phyloP scores from a whole-genome alignment of 1,140 invertebrate species.

The Heliconius himera region DNA sequence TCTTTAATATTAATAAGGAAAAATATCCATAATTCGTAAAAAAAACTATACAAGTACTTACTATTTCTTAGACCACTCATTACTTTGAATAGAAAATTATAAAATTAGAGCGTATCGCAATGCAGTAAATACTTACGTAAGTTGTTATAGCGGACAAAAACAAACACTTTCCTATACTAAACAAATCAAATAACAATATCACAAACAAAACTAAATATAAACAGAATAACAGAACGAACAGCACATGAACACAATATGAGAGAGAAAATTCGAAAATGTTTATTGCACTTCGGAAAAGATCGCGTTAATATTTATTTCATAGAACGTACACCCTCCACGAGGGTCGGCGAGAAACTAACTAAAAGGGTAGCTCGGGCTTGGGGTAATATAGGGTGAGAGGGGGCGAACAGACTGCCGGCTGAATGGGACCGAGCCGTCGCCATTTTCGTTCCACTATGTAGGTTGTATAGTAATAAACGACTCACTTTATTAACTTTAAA shows the following conservation, averaged over 20 bases:
- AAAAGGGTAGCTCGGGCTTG: slow-evolving; percentile 47
- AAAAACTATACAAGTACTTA: not conserved
- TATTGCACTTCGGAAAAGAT: slow-evolving; percentile 74
- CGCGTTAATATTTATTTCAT: slow-evolving; percentile 43
- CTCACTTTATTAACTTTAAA: slow-evolving; percentile 50
- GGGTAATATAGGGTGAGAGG: slow-evolving; percentile 58
- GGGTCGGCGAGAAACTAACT: slow-evolving; percentile 56
- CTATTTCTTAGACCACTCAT: not conserved
- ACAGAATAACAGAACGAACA: slow-evolving; percentile 37
- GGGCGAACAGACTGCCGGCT: slow-evolving; percentile 46
- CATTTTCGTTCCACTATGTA: slow-evolving; percentile 47
- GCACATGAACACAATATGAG: slow-evolving; percentile 49
- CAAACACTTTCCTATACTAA: slow-evolving; percentile 51
- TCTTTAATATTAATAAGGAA: not conserved
- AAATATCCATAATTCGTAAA: not conserved
- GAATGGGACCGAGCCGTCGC: slow-evolving; percentile 39
- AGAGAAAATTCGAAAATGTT: slow-evolving; percentile 55
- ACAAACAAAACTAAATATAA: slow-evolving; percentile 43
- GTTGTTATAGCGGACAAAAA: slow-evolving; percentile 61
- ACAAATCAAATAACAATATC: slow-evolving; percentile 45
- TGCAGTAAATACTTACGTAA: slow-evolving; percentile 78
- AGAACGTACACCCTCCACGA: slow-evolving; percentile 44
- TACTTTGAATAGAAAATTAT: slow-evolving; percentile 27
- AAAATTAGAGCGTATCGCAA: slow-evolving; percentile 61
- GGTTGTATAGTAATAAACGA: slow-evolving; percentile 49